Percentiles rank a stretch among this genome's conserved stretches.
These are phyloP conservation scores for Boulengeromyrus knoepffleri DNA, from an alignment of 2,113 vertebrate species.

Conservation along the genomic window DNA sequence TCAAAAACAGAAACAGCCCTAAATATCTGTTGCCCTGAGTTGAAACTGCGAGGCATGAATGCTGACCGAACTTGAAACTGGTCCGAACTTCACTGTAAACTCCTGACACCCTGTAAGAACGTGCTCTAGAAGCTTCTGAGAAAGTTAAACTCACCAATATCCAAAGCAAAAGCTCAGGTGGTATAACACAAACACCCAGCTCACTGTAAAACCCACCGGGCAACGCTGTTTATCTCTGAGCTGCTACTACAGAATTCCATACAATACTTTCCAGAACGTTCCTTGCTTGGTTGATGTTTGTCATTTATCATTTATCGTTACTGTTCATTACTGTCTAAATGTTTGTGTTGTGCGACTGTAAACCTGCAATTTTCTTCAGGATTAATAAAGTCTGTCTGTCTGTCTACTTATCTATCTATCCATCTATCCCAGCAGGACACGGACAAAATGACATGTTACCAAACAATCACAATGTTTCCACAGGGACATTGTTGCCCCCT, in stretches of 20 bases:
- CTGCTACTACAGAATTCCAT: background rate
- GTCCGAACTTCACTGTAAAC: background rate
- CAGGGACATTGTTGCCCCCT: background rate
- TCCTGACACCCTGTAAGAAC: background rate
- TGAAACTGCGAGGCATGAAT: background rate
- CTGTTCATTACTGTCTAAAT: background rate
- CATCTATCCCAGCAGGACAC: background rate
- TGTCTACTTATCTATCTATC: background rate
- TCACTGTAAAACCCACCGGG: background rate
- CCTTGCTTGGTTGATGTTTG: background rate
- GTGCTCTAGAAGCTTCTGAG: background rate
- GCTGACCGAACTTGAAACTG: background rate
- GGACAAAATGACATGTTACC: background rate
- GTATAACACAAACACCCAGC: background rate
- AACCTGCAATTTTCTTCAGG: background rate
- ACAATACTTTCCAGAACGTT: background rate
- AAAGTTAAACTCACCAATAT: background rate
- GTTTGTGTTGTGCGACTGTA: background rate
- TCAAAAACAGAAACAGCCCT: background rate
- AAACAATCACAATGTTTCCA: background rate
- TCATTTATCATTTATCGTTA: background rate
- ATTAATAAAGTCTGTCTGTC: background rate
- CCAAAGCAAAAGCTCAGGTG: background rate
- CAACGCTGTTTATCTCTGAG: background rate
- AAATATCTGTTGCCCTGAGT: background rate